Evolutionary conservation across 2,797 vertebrate species (phyloP).

Genomic region (Falco novaeseelandiae): DNA sequence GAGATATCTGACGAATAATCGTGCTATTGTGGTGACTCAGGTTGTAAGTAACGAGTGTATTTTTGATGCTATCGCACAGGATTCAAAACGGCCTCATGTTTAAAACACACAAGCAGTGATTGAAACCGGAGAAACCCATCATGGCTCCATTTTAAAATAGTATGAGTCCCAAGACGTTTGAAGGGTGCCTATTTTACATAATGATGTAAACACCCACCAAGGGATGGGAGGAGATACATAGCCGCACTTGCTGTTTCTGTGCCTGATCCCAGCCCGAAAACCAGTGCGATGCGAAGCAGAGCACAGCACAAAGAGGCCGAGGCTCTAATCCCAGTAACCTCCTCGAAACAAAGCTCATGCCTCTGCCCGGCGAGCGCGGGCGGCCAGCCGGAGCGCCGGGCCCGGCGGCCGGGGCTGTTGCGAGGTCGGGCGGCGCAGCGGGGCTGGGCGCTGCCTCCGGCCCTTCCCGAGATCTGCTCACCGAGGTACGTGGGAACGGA

Average conservation of each 20-base stretch:
- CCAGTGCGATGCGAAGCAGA: not conserved
- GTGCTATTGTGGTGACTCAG: conserved; percentile 57
- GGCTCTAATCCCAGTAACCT: not conserved
- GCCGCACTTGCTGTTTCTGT: not conserved
- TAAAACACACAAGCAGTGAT: conserved; percentile 12
- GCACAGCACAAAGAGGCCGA: conserved; percentile 19
- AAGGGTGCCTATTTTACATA: conserved; percentile 51
- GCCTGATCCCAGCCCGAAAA: conserved; percentile 3
- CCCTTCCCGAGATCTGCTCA: not conserved
- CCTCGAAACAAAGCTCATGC: not conserved
- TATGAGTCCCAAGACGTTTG: not conserved
- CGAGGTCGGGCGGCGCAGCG: not conserved
- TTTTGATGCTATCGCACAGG: conserved; percentile 46
- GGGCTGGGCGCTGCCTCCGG: not conserved
- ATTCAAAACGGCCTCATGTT: not conserved
- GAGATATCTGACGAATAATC: conserved; percentile 32
- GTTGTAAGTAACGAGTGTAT: conserved; percentile 61
- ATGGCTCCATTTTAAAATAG: conserved; percentile 38
- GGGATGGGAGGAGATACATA: conserved; percentile 54
- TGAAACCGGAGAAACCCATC: conserved; percentile 46
- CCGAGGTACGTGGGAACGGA: conserved; percentile 72
- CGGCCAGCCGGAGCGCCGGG: not conserved
- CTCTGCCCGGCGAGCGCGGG: not conserved
- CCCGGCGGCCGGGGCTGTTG: not conserved
- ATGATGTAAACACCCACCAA: conserved; percentile 58